Base-by-base conservation (phyloP, 2,113 vertebrate genomes). In the Anseranas semipalmata region DNA sequence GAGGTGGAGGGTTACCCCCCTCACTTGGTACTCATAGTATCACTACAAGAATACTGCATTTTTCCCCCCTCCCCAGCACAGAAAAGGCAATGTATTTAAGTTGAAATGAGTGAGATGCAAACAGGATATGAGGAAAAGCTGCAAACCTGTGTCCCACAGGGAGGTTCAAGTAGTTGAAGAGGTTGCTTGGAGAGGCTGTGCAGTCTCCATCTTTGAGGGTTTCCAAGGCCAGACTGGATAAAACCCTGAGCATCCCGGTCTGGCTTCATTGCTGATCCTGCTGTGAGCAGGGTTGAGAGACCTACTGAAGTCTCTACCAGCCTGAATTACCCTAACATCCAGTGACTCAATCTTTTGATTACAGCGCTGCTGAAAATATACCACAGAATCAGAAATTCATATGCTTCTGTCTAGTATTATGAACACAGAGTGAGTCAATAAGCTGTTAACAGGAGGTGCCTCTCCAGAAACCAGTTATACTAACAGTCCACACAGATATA, bases 11-110 rank as follows among this genome's bases (percentile, higher is more conserved):
- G 28, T 59, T 25, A 24, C 6, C 9, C 4, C 27, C 8, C 9
- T 78, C 7, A 0, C 8, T 11, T n/a, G 50, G 41, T 60, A 32
- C 12, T 20, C 18, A 3, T 0, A 1, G 35, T 25, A 9, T 74
- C 8, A 7, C 20, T 33, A 0, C n/a, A n/a, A 8, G 22, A 71
- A 4, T 2, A n/a, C 13, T 15, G 28, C 3, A 3, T 25, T 10
- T 68, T 35, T 0, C 3, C 1, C 19, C 10, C n/a, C 0, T 4
- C 1, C 22, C 10, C 37, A 33, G 2, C 10, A 46, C 27, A 20
- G 35, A 35, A 72, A 3, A 65, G 22, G 8, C 50, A 33, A 27
- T 4, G 12, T 12, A 3, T 1, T 0, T 6, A n/a, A 66, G 20
- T 8, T 7, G 20, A 56, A 84, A 81, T 15, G 39, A 35, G 11